A percentile compares a stretch with the other conserved stretches of the same genome.
Conservation (phyloP, 23 tunicate species). For the Aplidium turbinatum region DNA sequence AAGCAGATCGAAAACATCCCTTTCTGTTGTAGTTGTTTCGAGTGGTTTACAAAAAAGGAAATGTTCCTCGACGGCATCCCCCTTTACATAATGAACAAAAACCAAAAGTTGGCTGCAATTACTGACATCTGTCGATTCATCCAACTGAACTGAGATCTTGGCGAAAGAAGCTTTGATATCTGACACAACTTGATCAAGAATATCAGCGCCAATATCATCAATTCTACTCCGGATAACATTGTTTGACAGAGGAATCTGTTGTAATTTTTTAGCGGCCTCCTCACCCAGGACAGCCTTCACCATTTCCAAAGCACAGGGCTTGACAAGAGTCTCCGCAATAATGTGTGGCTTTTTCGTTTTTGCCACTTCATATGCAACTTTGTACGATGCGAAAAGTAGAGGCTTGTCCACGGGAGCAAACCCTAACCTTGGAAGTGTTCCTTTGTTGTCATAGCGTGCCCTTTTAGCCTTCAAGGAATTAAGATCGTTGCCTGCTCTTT, state of each 20-base stretch:
- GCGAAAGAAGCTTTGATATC: slow-evolving; percentile 12
- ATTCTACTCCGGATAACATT: slow-evolving; percentile 26
- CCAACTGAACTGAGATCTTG: slow-evolving; percentile 27
- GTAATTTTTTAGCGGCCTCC: slow-evolving; percentile 20
- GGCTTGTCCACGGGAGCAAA: slow-evolving; percentile 24
- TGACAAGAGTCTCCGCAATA: slow-evolving; percentile 24
- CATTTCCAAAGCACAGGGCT: slow-evolving; percentile 27
- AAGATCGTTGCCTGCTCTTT: too few relatives aligned
- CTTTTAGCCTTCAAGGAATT: too few relatives aligned
- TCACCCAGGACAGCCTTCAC: background rate
- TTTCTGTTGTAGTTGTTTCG: slow-evolving; percentile 6
- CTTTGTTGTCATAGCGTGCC: too few relatives aligned
- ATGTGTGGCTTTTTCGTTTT: slow-evolving; percentile 37
- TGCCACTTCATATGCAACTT: slow-evolving; percentile 30
- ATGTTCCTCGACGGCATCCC: slow-evolving; percentile 13
- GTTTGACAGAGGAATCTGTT: slow-evolving; percentile 29
- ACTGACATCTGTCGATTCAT: slow-evolving; percentile 28
- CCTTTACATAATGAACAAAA: slow-evolving; percentile 2
- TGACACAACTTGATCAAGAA: slow-evolving; percentile 26
- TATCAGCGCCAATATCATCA: slow-evolving; percentile 20
- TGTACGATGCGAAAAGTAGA: slow-evolving; percentile 35
- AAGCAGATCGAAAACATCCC: too few relatives aligned
- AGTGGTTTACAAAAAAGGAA: slow-evolving; percentile 24
- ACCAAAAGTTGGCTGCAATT: slow-evolving; percentile 1
- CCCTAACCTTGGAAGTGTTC: slow-evolving; percentile 35